Evolutionary conservation across 2,888 invertebrate species (phyloP).

Genomic region (Phengaris arion): DNA sequence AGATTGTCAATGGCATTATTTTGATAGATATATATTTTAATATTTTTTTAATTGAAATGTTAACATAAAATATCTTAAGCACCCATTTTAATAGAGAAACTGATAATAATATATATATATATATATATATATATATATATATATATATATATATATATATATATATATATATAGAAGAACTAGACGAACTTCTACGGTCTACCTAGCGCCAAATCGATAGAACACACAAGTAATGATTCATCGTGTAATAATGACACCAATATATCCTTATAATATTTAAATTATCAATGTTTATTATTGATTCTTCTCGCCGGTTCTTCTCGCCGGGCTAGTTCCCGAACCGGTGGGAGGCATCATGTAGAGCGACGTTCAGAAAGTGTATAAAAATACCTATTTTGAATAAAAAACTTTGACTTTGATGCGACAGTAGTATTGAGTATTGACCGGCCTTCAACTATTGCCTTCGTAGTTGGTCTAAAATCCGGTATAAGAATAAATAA

Average conservation of each 20-base stretch:
- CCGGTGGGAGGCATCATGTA: too few species aligned
- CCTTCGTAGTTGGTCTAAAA: neutral
- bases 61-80: neutral
- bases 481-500: too few species aligned
- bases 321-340: too few species aligned
- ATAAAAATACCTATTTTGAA: too few species aligned
- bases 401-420: too few species aligned
- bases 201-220: too few species aligned
- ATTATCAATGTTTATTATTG: neutral
- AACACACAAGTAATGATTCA: too few species aligned
- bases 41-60: neutral
- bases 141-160: too few species aligned
- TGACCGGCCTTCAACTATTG: constrained; percentile 13
- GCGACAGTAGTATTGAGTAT: constrained; percentile 6
- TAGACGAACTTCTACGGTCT: neutral
- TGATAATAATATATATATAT: neutral
- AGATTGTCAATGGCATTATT: neutral
- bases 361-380: too few species aligned
- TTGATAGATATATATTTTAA: neutral
- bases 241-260: neutral
- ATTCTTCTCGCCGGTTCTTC: too few species aligned
- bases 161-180: too few species aligned
- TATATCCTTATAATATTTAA: neutral
- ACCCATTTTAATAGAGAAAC: neutral
- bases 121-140: too few species aligned